Evolutionary conservation across 1,140 invertebrate species (phyloP), one percentile per base, ranked within the genome.

Genomic region (Nasonia vitripennis): DNA sequence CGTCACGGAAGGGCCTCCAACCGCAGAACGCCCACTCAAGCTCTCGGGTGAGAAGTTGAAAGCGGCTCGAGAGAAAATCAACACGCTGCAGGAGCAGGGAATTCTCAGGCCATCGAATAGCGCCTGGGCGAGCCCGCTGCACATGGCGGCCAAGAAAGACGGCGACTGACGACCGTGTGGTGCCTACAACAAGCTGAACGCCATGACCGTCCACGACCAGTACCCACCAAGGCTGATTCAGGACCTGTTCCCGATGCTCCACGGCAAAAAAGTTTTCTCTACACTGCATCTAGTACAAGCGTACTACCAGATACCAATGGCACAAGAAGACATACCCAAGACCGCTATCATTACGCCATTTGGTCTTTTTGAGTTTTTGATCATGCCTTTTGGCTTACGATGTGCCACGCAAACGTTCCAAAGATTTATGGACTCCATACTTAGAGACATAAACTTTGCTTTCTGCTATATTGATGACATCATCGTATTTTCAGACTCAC

Each of bases 391-490:
- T 9, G 45, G 45, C 45, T 12, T 48, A 11, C 9, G 45, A 48
- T 48, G 45, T 12, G 45, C 11, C 4, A 48, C 45, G 12, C 45
- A 48, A 10, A 48, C 45, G 5, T 48, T 68, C 23, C 67, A 68
- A 68, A 68, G 67, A 68, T 68, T 68, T 23, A 74, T 83, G 17
- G 81, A 83, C 48, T 51, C 27, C 17, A 31, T 74, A 2, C 11
- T 83, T 2, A 81, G 91, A 45, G 92, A 88, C 9, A 86, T 93
- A n/a, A 87, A 89, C 17, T 92, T 90, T 80, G 75, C 71, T 2
- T 91, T 86, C 75, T 20, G 70, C 9, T 92, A 90, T 74, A 87
- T 91, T 9, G 92, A 92, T 71, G 91, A 93, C 86, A 86, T 92
- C 37, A 70, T 93, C 10, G 73, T 93, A 23, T 87, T 80, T 5